Percentiles rank a stretch among this genome's conserved stretches.
phyloP scores from a whole-genome alignment of 2,113 vertebrate genomes.

The Marmota monax region DNA sequence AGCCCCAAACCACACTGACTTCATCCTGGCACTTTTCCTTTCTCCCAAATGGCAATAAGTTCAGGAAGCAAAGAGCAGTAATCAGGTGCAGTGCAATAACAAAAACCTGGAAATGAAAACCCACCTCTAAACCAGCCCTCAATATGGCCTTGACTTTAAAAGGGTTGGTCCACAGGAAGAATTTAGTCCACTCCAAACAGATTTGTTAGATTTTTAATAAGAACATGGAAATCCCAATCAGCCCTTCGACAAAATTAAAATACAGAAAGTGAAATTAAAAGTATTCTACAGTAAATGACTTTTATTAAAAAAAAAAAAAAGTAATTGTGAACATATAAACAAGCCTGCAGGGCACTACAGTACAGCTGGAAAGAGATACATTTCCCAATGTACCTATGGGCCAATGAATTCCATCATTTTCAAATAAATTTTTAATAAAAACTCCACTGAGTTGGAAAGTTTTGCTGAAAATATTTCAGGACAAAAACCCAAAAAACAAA shows the following conservation, averaged over 20 bases:
- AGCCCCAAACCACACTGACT: constrained; percentile 7
- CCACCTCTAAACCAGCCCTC: background rate
- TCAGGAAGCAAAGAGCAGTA: constrained; percentile 32
- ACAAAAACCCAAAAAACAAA: constrained; percentile 82
- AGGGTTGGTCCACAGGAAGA: constrained; percentile 62
- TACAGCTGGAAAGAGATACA: constrained; percentile 90
- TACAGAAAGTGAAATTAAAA: constrained; percentile 87
- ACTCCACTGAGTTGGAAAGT: constrained; percentile 88
- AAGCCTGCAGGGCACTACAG: constrained; percentile 91
- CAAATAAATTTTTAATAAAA: constrained; percentile 88
- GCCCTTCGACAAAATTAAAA: constrained; percentile 87
- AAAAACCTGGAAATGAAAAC: background rate
- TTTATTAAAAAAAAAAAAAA: constrained; percentile 89
- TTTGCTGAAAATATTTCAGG: constrained; percentile 89
- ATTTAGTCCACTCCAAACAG: constrained; percentile 78
- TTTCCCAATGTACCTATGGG: constrained; percentile 86
- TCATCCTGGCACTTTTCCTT: background rate
- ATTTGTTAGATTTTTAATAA: constrained; percentile 88
- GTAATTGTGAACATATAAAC: constrained; percentile 92
- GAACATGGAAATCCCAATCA: constrained; percentile 88
- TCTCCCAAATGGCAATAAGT: background rate
- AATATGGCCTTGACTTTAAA: background rate
- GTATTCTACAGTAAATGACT: constrained; percentile 92
- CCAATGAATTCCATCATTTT: constrained; percentile 88
- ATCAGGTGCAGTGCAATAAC: background rate